Conservation (phyloP, 2,888 invertebrate genomes). For the Agrochola lychnidis region DNA sequence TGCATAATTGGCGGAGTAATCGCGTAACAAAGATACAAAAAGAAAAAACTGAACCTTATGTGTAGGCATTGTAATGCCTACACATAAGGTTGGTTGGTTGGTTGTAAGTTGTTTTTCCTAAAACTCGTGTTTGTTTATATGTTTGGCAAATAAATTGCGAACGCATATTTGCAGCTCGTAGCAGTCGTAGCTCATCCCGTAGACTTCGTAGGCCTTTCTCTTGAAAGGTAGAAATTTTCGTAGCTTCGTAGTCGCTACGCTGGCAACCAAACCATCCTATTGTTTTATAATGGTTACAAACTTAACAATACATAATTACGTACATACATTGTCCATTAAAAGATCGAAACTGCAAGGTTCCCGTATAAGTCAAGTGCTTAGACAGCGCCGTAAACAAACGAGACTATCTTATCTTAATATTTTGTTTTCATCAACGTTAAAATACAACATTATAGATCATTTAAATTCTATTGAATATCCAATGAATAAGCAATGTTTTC, state of each 20-base stretch:
- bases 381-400: not conserved
- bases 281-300: not conserved
- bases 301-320: not conserved
- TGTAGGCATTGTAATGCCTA: no score
- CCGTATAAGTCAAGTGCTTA: not conserved
- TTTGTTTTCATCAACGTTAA: not conserved
- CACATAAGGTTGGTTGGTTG: no score
- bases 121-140: no score
- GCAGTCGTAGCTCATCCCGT: not conserved
- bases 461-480: constrained; percentile 32
- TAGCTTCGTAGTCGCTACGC: constrained; percentile 5
- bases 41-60: no score
- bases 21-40: no score
- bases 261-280: not conserved
- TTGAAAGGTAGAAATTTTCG: not conserved
- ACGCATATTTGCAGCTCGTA: not conserved
- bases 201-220: constrained; percentile 24
- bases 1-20: no score
- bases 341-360: not conserved
- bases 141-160: no score
- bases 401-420: not conserved
- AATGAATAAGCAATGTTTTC: constrained; percentile 33
- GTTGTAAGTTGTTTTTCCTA: no score
- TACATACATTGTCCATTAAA: not conserved
- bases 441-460: constrained; percentile 19